These are phyloP conservation scores for Chaetoderma sp. DNA, from an alignment of 2,888 invertebrate genomes.

Conservation along the genomic window DNA sequence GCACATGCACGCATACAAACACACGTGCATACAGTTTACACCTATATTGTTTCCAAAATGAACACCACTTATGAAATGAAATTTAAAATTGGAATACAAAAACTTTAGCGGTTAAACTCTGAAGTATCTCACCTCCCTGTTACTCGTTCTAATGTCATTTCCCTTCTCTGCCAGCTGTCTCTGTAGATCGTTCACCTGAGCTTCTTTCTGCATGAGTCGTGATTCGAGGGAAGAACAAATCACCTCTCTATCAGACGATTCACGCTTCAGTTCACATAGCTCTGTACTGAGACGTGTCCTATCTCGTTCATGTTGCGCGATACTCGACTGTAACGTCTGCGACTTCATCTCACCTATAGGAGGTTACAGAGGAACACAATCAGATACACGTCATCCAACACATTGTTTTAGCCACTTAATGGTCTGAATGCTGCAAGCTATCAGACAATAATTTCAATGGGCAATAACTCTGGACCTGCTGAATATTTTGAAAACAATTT, in stretches of 20 bases:
- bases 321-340: slow-evolving; percentile 48
- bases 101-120: too few species aligned
- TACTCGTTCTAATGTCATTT: slow-evolving; percentile 44
- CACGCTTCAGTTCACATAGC: slow-evolving; percentile 43
- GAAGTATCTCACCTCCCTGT: slow-evolving; percentile 48
- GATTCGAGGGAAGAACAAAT: slow-evolving; percentile 49
- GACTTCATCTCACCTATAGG: slow-evolving; percentile 47
- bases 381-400: too few species aligned
- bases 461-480: too few species aligned
- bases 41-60: too few species aligned
- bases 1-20: too few species aligned
- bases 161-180: slow-evolving; percentile 53
- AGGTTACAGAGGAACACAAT: not conserved
- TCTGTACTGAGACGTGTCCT: slow-evolving; percentile 41
- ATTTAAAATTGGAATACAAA: too few species aligned
- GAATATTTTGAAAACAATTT: too few species aligned
- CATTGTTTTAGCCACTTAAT: too few species aligned
- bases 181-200: slow-evolving; percentile 58
- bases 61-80: too few species aligned
- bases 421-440: too few species aligned
- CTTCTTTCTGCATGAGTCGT: slow-evolving; percentile 53
- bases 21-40: too few species aligned
- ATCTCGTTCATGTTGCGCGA: slow-evolving; percentile 48
- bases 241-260: slow-evolving; percentile 47
- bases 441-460: too few species aligned